phyloP scores from a whole-genome alignment of 2,113 vertebrate species.

The Catharus minimus region DNA sequence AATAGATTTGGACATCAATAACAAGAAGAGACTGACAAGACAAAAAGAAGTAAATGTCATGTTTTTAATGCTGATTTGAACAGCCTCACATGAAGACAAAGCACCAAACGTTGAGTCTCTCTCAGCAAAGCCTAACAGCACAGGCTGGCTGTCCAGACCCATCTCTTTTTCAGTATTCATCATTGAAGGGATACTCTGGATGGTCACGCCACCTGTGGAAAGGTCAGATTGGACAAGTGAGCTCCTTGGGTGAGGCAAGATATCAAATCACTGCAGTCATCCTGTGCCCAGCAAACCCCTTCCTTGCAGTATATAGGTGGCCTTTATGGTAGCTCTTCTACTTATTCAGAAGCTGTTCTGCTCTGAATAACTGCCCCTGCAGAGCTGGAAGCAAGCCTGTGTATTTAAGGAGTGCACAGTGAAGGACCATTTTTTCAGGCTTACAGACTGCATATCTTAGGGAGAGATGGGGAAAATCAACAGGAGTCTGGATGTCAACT shows the following conservation, averaged over 20 bases:
- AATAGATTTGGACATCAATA: neutral
- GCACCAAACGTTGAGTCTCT: neutral
- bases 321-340: neutral
- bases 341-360: neutral
- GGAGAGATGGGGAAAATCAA: neutral
- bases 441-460: neutral
- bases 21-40: neutral
- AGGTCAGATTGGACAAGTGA: constrained; percentile 21
- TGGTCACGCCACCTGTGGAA: constrained; percentile 89
- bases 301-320: neutral
- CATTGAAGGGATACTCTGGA: constrained; percentile 91
- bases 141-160: neutral
- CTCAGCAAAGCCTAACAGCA: neutral
- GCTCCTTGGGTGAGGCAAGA: neutral
- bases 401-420: neutral
- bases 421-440: neutral
- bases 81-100: neutral
- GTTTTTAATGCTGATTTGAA: constrained; percentile 44
- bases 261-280: neutral
- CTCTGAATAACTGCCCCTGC: neutral
- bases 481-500: neutral
- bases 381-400: neutral
- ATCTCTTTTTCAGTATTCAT: constrained; percentile 80
- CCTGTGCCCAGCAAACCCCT: neutral
- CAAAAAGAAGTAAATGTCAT: neutral